Evolutionary conservation across 2,797 vertebrate species (phyloP).

Genomic region (Pangasius macronema): DNA sequence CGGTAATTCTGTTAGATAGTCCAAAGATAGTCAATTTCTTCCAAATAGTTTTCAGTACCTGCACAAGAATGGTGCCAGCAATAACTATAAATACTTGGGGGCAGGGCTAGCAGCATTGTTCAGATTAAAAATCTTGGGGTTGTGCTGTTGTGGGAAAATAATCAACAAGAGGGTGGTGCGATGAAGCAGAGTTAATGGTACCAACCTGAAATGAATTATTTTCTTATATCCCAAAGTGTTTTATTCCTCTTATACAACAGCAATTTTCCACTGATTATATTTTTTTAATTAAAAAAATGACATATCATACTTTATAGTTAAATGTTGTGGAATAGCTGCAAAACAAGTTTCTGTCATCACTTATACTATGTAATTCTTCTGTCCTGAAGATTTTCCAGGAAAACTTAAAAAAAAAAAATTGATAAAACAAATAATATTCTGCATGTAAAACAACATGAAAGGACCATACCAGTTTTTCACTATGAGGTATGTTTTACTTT

Average conservation of each 20-base stretch:
- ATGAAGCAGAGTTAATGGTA: not conserved
- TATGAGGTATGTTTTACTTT: not conserved
- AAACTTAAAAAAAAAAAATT: not conserved
- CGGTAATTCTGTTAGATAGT: not conserved
- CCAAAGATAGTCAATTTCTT: not conserved
- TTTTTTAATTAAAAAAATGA: not conserved
- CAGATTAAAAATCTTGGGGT: not conserved
- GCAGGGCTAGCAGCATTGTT: not conserved
- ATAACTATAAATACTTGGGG: not conserved
- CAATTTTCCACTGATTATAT: not conserved
- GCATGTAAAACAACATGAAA: not conserved
- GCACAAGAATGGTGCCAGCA: not conserved
- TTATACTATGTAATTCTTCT: not conserved
- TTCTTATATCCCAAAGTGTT: not conserved
- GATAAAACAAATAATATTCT: not conserved
- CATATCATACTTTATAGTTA: not conserved
- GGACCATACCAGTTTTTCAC: not conserved
- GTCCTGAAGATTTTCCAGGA: not conserved
- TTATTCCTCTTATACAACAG: not conserved
- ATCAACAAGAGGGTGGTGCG: too few species aligned
- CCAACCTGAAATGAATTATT: not conserved
- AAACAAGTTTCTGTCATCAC: not conserved
- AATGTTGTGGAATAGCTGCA: not conserved
- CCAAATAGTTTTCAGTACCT: not conserved
- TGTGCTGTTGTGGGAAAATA: not conserved